These are phyloP conservation scores for Paradisaea rubra DNA, from an alignment of 2,113 vertebrate species.

Conservation along the genomic window DNA sequence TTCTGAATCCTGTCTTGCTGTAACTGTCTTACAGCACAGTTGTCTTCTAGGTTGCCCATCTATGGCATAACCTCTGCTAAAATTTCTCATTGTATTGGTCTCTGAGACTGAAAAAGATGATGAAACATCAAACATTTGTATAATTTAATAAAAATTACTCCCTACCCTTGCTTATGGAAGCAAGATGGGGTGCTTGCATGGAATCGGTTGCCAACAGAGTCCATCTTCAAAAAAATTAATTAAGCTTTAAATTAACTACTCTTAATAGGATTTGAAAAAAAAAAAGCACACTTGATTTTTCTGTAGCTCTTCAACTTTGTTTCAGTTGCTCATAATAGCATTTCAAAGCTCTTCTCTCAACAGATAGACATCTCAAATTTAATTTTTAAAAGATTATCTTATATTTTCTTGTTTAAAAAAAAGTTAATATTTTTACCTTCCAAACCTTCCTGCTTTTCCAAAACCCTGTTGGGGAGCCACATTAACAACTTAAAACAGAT, in stretches of 20 bases:
- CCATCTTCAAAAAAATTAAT: neutral
- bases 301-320: neutral
- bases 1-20: neutral
- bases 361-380: neutral
- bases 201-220: neutral
- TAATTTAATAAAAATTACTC: neutral
- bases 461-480: neutral
- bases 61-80: neutral
- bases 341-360: slow-evolving; percentile 1
- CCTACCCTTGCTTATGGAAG: neutral
- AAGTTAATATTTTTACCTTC: neutral
- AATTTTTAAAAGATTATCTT: neutral
- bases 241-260: neutral
- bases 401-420: neutral
- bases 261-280: neutral
- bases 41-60: neutral
- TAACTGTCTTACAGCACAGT: neutral
- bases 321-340: neutral
- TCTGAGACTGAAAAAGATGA: neutral
- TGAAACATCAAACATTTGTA: neutral
- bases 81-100: neutral
- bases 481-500: neutral
- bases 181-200: neutral
- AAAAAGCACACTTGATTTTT: neutral
- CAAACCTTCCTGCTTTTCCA: neutral